Evolutionary conservation across 2,888 invertebrate genomes (phyloP).

Genomic region (Thalpophila matura): DNA sequence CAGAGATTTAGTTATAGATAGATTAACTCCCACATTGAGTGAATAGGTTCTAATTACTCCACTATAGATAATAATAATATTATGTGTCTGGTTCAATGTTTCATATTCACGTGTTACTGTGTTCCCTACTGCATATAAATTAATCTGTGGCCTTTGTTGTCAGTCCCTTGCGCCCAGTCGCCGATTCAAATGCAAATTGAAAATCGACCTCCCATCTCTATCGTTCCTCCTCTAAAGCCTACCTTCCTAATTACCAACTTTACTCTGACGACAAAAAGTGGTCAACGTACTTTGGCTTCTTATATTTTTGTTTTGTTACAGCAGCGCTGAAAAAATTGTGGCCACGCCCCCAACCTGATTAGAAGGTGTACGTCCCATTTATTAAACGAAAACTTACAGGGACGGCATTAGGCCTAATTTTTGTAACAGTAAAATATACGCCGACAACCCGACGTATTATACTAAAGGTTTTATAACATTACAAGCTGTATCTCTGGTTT

Average conservation of each 20-base stretch:
- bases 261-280: constrained; percentile 64
- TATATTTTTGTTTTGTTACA: constrained; percentile 44
- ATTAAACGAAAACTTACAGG: too few species aligned
- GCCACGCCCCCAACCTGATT: too few species aligned
- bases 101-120: constrained; percentile 51
- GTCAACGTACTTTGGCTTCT: constrained; percentile 63
- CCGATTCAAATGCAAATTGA: constrained; percentile 80
- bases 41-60: constrained; percentile 33
- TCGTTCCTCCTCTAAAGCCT: constrained; percentile 59
- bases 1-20: too few species aligned
- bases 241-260: constrained; percentile 73
- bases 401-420: too few species aligned
- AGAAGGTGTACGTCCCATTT: too few species aligned
- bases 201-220: constrained; percentile 72
- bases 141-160: constrained; percentile 71
- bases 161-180: constrained; percentile 60
- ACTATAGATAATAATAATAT: constrained; percentile 9
- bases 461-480: too few species aligned
- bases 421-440: too few species aligned
- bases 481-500: too few species aligned
- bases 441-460: too few species aligned
- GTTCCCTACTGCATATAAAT: constrained; percentile 71
- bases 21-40: too few species aligned
- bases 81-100: constrained; percentile 51
- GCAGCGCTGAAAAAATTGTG: too few species aligned